Conservation (phyloP, 30 jellyfish, hydroid and myxozoan species). For the Hydractinia echinata region DNA sequence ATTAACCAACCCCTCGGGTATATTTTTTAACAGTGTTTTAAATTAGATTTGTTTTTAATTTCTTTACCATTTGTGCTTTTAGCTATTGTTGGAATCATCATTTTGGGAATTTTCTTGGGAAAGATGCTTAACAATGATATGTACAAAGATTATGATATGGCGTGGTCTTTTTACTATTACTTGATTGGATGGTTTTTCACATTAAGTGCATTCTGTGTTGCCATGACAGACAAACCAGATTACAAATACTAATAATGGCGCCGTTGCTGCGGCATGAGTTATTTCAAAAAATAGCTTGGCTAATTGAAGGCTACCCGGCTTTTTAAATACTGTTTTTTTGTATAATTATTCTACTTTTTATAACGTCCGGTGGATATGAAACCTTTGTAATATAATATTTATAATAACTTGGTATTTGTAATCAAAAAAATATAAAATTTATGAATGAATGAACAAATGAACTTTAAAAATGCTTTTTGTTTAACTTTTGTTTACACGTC, state of each 20-base stretch:
- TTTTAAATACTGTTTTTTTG: no score
- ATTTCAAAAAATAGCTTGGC: no score
- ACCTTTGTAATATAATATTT: no score
- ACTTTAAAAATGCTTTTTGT: no score
- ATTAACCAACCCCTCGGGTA: neutral
- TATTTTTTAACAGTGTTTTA: neutral
- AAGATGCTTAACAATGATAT: neutral
- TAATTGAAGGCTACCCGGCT: no score
- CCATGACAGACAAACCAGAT: neutral
- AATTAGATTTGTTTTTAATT: neutral
- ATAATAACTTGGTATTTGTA: no score
- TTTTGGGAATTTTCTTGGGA: conserved; percentile 10
- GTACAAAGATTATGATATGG: conserved; percentile 1
- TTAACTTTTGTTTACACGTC: no score
- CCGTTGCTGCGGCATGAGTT: no score
- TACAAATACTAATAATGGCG: neutral
- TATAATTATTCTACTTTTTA: no score
- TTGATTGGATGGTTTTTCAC: conserved; percentile 17
- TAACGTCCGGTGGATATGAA: no score
- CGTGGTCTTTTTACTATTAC: conserved; percentile 19
- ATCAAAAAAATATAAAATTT: no score
- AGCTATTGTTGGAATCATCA: conserved; percentile 12
- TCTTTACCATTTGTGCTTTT: neutral
- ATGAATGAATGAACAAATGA: no score
- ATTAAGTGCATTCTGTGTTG: conserved; percentile 3